Conservation (phyloP, 2,888 invertebrate species). For the Macaria liturata region DNA sequence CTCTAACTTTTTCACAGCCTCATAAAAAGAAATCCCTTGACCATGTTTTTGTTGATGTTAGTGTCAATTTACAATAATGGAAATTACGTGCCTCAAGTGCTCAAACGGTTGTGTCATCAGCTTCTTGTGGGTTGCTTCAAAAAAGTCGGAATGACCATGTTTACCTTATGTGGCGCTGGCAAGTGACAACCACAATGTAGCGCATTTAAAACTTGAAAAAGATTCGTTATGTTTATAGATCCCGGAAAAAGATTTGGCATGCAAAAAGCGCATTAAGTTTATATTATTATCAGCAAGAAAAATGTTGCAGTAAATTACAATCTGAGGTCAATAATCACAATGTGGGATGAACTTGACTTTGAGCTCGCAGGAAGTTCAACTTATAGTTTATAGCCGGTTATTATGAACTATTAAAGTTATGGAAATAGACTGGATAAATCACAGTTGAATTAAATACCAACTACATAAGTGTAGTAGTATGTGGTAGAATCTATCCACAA, state of each 20-base stretch:
- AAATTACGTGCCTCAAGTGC: slow-evolving; percentile 18
- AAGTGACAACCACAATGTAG: slow-evolving; percentile 16
- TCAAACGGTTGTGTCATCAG: slow-evolving; percentile 18
- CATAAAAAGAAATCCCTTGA: slow-evolving; percentile 8
- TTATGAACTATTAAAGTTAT: slow-evolving; percentile 7
- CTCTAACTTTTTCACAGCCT: not conserved
- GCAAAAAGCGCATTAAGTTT: not conserved
- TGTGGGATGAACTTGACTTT: slow-evolving; percentile 15
- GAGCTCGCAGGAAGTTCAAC: slow-evolving; percentile 17
- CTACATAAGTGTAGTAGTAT: not conserved
- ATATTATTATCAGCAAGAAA: not conserved
- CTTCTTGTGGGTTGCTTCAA: slow-evolving; percentile 16
- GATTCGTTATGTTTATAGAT: slow-evolving; percentile 11
- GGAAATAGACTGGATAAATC: slow-evolving; percentile 2
- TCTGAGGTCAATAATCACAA: slow-evolving; percentile 4
- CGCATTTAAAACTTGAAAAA: slow-evolving; percentile 13
- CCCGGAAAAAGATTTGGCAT: slow-evolving; percentile 6
- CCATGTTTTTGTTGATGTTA: slow-evolving; percentile 8
- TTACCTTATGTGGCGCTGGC: slow-evolving; percentile 12
- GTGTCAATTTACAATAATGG: slow-evolving; percentile 16
- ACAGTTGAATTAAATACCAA: not conserved
- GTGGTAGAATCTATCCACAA: not conserved
- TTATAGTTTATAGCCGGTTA: slow-evolving; percentile 12
- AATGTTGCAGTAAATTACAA: slow-evolving; percentile 15
- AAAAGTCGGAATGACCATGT: slow-evolving; percentile 19